Percentiles rank a stretch among this genome's conserved stretches.
These are phyloP conservation scores for Sterrhoptilus dennistouni DNA, from an alignment of 2,113 vertebrate species.

Conservation along the genomic window DNA sequence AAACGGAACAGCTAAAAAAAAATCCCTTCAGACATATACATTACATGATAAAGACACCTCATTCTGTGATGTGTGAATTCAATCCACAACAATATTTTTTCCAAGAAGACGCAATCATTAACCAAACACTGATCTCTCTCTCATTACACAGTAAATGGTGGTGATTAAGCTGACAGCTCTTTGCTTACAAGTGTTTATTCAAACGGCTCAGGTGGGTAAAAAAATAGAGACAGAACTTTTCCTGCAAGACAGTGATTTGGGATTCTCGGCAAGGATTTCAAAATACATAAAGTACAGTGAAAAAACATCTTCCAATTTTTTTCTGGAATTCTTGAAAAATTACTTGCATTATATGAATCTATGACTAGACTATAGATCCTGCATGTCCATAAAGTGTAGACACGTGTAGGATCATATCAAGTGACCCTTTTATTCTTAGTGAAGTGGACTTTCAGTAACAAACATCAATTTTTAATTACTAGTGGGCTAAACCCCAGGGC, in stretches of 20 bases:
- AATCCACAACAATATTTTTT: neutral
- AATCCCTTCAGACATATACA: neutral
- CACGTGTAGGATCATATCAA: neutral
- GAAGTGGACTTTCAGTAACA: neutral
- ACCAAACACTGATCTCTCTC: neutral
- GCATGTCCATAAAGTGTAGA: neutral
- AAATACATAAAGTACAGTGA: neutral
- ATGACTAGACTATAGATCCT: neutral
- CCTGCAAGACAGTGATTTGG: neutral
- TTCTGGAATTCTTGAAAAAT: neutral
- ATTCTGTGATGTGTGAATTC: neutral
- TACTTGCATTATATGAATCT: neutral
- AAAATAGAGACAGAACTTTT: neutral
- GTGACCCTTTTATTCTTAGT: neutral
- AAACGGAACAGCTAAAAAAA: neutral
- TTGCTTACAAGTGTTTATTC: neutral
- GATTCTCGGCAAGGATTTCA: neutral
- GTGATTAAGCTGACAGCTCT: neutral
- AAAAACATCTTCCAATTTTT: neutral
- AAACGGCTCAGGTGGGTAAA: neutral
- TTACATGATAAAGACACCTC: neutral
- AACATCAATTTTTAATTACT: neutral
- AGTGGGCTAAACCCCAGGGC: neutral
- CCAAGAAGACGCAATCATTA: neutral
- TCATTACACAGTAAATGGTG: neutral